Conservation (phyloP, 53 echinoderm and acorn worm species). For the Echinometra lucunter region DNA sequence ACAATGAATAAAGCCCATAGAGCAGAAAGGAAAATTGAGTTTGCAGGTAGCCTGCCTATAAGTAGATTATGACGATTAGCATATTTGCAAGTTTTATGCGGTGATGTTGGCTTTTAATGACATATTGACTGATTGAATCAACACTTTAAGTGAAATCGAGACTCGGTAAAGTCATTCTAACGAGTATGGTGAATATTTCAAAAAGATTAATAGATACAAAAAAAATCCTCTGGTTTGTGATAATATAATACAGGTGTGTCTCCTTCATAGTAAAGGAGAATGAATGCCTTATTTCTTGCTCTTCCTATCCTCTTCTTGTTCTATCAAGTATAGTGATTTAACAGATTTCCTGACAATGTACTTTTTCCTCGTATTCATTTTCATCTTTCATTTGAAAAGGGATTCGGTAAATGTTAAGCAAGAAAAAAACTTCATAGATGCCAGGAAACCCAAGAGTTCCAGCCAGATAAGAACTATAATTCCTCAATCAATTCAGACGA, state of each 20-base stretch:
- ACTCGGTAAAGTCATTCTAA: neutral
- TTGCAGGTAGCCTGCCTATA: neutral
- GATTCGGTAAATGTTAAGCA: neutral
- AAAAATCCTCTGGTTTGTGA: neutral
- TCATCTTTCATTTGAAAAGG: neutral
- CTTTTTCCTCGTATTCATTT: neutral
- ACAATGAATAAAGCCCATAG: neutral
- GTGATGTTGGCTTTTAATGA: neutral
- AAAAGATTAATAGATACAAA: neutral
- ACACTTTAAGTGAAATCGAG: neutral
- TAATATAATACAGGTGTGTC: neutral
- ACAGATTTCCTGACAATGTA: no score
- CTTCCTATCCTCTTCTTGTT: no score
- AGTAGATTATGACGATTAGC: neutral
- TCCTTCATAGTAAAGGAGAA: no score
- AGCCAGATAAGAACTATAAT: neutral
- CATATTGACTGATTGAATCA: neutral
- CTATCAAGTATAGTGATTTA: no score
- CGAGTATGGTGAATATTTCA: neutral
- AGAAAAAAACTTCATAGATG: neutral
- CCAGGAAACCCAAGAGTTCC: neutral
- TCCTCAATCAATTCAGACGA: neutral
- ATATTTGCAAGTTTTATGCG: neutral
- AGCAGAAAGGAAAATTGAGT: conserved; percentile 3
- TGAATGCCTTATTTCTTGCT: no score